phyloP scores from a whole-genome alignment of 1,140 invertebrate genomes.

The Drosophila sp. region DNA sequence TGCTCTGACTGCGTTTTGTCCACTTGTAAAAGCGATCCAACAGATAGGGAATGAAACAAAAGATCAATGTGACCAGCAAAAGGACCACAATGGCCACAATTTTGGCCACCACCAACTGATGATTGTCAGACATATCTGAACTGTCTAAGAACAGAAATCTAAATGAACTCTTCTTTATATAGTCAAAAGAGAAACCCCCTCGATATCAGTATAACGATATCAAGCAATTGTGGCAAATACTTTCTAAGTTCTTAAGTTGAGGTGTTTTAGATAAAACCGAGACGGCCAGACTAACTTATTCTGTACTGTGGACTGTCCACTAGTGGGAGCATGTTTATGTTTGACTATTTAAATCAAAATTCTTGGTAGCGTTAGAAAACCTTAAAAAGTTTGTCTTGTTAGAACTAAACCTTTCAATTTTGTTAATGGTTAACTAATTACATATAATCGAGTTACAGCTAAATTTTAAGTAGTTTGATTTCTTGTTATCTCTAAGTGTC shows the following conservation, averaged over 20 bases:
- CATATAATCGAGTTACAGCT: no score
- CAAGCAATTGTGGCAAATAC: slow-evolving; percentile 11
- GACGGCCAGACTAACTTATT: background rate
- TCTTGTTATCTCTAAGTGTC: no score
- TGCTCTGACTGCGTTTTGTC: slow-evolving; percentile 84
- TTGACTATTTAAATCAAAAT: no score
- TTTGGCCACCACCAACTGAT: slow-evolving; percentile 86
- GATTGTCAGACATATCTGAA: background rate
- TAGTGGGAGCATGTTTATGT: no score
- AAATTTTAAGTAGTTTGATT: no score
- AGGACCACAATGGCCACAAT: slow-evolving; percentile 88
- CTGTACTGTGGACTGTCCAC: background rate
- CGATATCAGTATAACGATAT: slow-evolving; percentile 13
- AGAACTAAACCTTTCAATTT: no score
- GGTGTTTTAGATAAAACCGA: slow-evolving; percentile 22
- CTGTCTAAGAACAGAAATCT: background rate
- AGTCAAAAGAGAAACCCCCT: background rate
- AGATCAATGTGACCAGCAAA: slow-evolving; percentile 87
- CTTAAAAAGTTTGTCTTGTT: no score
- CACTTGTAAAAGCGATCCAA: slow-evolving; percentile 87
- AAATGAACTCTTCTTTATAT: slow-evolving; percentile 5
- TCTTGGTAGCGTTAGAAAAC: no score
- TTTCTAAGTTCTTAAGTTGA: slow-evolving; percentile 25
- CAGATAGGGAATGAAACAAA: slow-evolving; percentile 88
- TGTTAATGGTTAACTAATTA: no score